Percentiles rank a stretch among this genome's conserved stretches.
These are phyloP conservation scores for Parapsyche elsis DNA, from an alignment of 1,140 invertebrate genomes.

Conservation along the genomic window DNA sequence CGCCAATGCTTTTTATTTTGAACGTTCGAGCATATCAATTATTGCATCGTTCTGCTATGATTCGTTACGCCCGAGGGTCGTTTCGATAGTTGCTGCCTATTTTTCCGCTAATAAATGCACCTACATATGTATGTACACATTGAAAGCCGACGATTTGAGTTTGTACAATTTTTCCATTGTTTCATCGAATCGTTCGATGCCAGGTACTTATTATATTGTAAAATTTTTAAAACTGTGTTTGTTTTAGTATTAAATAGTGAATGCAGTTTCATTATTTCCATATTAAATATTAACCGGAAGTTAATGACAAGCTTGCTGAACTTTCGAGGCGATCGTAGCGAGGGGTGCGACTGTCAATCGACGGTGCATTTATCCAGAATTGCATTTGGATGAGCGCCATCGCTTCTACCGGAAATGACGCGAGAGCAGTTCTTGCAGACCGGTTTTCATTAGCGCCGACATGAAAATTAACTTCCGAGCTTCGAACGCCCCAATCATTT, in stretches of 20 bases:
- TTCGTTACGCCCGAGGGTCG: background rate
- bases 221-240: too few relatives aligned
- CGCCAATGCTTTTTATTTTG: background rate
- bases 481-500: background rate
- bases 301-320: background rate
- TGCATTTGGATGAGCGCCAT: constrained; percentile 24
- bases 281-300: background rate
- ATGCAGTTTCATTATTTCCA: background rate
- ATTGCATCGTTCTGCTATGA: background rate
- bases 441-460: constrained; percentile 9
- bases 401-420: constrained; percentile 28
- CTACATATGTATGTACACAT: background rate
- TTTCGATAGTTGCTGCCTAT: background rate
- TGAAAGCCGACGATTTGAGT: background rate
- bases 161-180: background rate
- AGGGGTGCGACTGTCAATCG: constrained; percentile 17
- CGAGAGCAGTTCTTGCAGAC: constrained; percentile 33
- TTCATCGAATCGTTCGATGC: too few relatives aligned
- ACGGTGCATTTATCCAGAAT: constrained; percentile 10
- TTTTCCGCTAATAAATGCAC: background rate
- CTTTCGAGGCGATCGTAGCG: background rate
- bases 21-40: background rate
- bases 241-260: too few relatives aligned
- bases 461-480: constrained; percentile 39
- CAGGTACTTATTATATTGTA: too few relatives aligned